phyloP scores from a whole-genome alignment of 2,113 vertebrate genomes.

The Dasyprocta punctata region DNA sequence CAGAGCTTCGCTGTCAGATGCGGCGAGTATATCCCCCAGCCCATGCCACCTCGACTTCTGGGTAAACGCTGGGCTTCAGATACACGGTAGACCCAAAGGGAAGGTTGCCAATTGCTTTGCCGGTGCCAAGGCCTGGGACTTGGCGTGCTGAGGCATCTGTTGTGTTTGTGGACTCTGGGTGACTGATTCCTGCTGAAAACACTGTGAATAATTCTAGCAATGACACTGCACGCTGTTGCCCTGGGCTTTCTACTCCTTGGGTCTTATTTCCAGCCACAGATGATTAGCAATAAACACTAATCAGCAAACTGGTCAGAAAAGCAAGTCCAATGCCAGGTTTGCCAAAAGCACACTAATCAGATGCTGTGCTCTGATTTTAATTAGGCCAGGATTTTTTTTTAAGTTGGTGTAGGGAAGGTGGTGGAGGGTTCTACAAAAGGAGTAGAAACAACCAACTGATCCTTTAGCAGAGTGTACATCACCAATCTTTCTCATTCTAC shows the following conservation, averaged over 20 bases:
- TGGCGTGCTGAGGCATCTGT: constrained; percentile 58
- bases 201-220: constrained; percentile 71
- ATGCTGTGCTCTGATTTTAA: constrained; percentile 62
- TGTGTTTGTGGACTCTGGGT: constrained; percentile 68
- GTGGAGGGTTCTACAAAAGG: neutral
- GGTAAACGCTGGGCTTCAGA: constrained; percentile 25
- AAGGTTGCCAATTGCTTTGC: constrained; percentile 16
- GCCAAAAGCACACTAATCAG: constrained; percentile 49
- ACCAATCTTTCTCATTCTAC: constrained; percentile 59
- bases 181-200: constrained; percentile 72
- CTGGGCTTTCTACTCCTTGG: constrained; percentile 64
- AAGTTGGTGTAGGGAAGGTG: neutral
- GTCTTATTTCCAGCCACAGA: constrained; percentile 78
- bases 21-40: neutral
- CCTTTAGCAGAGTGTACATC: constrained; percentile 28
- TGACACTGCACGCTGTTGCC: constrained; percentile 60
- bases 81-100: constrained; percentile 46
- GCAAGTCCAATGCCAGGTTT: constrained; percentile 52
- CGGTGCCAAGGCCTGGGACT: constrained; percentile 54
- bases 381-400: constrained; percentile 59
- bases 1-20: neutral
- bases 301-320: constrained; percentile 76
- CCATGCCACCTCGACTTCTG: constrained; percentile 25
- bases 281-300: constrained; percentile 78
- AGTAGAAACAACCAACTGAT: constrained; percentile 45